Base-by-base conservation (phyloP, 92 coral and sea anemone species). In the Zoanthus solanderi region DNA sequence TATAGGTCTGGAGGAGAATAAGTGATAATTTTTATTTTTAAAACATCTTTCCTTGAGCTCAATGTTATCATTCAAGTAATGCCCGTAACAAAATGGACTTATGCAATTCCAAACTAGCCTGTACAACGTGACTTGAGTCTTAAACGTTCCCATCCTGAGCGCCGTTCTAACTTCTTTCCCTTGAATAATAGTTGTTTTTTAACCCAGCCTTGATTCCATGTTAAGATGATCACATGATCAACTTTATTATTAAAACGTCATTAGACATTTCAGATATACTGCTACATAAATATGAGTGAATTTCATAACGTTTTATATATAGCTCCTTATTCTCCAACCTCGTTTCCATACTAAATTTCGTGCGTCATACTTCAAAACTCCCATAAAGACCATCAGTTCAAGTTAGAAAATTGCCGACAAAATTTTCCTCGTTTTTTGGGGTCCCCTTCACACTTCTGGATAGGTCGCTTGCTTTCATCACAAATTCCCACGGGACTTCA, bases 61-160 rank as follows among this genome's bases (percentile, higher is more conserved):
- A 69, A 69, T 31, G 28, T 69, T 69, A 69, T 31, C 6, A 69
- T 28, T 69, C 46, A 69, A 69, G 46, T 30, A 44, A 69, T 9
- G 46, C 75, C 75, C 47, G 5, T 69, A 31, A 69, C 23, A 30
- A 69, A 69, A 69, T 6, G 73, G 11, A 7, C 34, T 69, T 69
- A 69, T 69, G 45, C 45, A 69, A 69, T 69, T 69, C 12, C 0
- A 10, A 23, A 69, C 45, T 69, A 5, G 37, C 74, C 12, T 69
- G 34, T 29, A 69, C 45, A 28, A 69, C 74, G 74, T 29, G 74
- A 69, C 74, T 69, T 69, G 74, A 69, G 8, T 69, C 74, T 28
- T 29, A 69, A 69, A 28, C 4, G 15, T 69, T 28, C 74, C 46
- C 74, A 69, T 69, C 74, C 74, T 69, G 74, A 69, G 34, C 23